These are phyloP conservation scores for Stigmatopora nigra DNA, from an alignment of 2,113 vertebrate species.

Conservation along the genomic window DNA sequence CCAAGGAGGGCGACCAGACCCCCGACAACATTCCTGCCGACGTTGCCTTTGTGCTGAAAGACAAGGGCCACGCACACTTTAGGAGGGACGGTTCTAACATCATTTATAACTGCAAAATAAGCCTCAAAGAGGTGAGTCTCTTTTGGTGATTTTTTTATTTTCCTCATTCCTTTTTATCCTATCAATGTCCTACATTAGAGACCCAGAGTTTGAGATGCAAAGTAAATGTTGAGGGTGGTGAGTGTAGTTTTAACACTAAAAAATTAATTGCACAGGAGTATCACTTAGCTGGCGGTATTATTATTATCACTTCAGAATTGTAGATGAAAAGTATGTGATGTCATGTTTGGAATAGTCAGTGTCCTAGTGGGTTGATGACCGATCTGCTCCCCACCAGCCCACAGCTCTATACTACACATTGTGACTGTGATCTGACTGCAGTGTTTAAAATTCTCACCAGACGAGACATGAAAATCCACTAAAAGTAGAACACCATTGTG, in stretches of 20 bases:
- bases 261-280: too few relatives aligned
- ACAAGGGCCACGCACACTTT: constrained; percentile 91
- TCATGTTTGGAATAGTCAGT: constrained; percentile 36
- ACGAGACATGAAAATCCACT: constrained; percentile 26
- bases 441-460: constrained; percentile 19
- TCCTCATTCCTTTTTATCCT: not conserved
- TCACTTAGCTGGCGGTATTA: too few relatives aligned
- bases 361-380: constrained; percentile 30
- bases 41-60: constrained; percentile 92
- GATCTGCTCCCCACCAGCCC: constrained; percentile 3
- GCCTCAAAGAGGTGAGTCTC: constrained; percentile 86
- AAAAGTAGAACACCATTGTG: constrained; percentile 3
- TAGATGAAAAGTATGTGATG: constrained; percentile 31
- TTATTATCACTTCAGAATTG: constrained; percentile 12
- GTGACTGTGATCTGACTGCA: constrained; percentile 8
- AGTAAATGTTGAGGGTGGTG: not conserved
- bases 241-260: not conserved
- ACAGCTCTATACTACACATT: constrained; percentile 1
- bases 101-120: constrained; percentile 87
- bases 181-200: not conserved
- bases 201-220: not conserved
- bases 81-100: constrained; percentile 90
- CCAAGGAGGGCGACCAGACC: constrained; percentile 92
- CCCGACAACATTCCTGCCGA: constrained; percentile 97
- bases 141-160: not conserved